Percentiles rank a stretch among this genome's conserved stretches.
Evolutionary conservation across 2,113 vertebrate species (phyloP).

Genomic region (Aplodontia rufa): DNA sequence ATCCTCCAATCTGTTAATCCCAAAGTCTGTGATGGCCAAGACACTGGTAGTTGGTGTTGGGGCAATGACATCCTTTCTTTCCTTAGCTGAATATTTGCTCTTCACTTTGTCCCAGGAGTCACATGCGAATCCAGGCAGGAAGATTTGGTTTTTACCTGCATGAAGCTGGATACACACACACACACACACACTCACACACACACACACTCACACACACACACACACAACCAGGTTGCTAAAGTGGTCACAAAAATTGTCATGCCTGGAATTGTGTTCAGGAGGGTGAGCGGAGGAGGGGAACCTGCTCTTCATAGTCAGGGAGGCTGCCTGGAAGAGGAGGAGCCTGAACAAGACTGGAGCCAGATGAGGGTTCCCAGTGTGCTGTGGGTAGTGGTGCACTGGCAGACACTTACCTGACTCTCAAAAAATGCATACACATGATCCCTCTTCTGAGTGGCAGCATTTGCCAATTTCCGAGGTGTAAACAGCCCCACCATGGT

Average conservation of each 20-base stretch:
- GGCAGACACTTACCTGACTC: background rate
- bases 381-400: background rate
- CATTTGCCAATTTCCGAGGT: background rate
- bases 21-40: background rate
- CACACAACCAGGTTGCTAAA: background rate
- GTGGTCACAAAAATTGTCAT: background rate
- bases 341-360: background rate
- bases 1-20: background rate
- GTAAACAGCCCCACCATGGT: background rate
- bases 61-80: background rate
- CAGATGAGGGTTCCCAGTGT: background rate
- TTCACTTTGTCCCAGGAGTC: background rate
- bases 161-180: background rate
- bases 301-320: background rate
- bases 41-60: background rate
- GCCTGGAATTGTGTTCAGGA: background rate
- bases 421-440: too few relatives aligned
- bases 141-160: background rate
- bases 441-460: background rate
- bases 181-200: background rate
- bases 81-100: background rate
- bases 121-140: background rate
- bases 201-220: too few relatives aligned
- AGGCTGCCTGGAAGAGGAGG: background rate
- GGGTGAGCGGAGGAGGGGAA: background rate